A percentile compares a stretch with the other conserved stretches of the same genome.
Evolutionary conservation across 1,140 invertebrate species (phyloP).

Genomic region (Tetranychus cinnabarinus): DNA sequence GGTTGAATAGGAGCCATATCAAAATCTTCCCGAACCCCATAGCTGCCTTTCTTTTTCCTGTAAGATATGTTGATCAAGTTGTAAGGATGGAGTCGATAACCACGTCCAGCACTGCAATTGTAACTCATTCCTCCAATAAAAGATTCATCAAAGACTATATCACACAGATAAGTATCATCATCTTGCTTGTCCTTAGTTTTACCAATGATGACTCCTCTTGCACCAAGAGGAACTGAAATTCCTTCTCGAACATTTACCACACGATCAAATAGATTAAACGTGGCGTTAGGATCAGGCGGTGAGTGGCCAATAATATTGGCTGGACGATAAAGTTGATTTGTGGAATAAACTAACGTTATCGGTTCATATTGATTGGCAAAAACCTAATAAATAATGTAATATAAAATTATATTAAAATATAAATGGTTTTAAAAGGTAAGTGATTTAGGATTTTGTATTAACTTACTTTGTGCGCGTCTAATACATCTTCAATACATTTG

Average conservation of each 20-base stretch:
- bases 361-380: conserved; percentile 5
- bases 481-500: conserved; percentile 29
- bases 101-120: conserved; percentile 11
- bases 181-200: conserved; percentile 12
- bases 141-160: conserved; percentile 47
- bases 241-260: conserved; percentile 47
- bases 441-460: neutral
- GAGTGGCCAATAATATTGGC: conserved; percentile 10
- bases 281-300: conserved; percentile 36
- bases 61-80: conserved; percentile 12
- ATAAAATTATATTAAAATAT: neutral
- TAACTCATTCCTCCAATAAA: conserved; percentile 37
- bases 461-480: conserved; percentile 20
- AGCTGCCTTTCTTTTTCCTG: neutral
- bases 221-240: conserved; percentile 50
- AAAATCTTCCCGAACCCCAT: neutral
- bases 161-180: conserved; percentile 26
- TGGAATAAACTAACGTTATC: conserved; percentile 18
- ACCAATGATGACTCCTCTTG: conserved; percentile 53
- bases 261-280: conserved; percentile 49
- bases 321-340: conserved; percentile 38
- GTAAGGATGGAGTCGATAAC: conserved; percentile 1
- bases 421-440: neutral
- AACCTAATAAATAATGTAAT: neutral
- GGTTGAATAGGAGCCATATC: neutral